Percentiles rank a stretch among this genome's conserved stretches.
phyloP scores from a whole-genome alignment of 2,113 vertebrate genomes.

The Glaucidium brasilianum region DNA sequence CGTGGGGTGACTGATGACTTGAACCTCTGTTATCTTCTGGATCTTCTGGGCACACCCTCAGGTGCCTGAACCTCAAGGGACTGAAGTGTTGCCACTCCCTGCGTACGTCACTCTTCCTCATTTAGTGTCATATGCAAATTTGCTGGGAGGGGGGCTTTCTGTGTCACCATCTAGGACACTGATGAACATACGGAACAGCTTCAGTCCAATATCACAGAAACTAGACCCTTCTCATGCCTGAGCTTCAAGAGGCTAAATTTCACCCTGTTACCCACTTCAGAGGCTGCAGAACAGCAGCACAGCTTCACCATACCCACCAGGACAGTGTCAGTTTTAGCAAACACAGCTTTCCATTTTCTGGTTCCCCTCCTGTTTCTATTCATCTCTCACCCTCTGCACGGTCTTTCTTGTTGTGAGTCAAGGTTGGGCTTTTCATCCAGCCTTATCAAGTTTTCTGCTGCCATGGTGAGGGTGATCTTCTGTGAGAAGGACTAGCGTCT shows the following conservation, averaged over 20 bases:
- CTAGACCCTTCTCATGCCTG: background rate
- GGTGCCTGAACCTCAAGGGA: background rate
- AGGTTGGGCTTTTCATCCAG: background rate
- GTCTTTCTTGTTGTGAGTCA: background rate
- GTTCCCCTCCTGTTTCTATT: background rate
- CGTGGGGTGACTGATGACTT: background rate
- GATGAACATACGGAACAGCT: background rate
- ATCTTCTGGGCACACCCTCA: background rate
- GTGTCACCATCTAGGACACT: no score
- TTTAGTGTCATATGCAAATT: background rate
- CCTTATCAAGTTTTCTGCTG: background rate
- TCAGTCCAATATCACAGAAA: background rate
- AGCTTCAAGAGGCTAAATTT: background rate
- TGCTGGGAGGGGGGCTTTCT: background rate
- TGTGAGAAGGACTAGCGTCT: background rate
- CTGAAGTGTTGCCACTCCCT: background rate
- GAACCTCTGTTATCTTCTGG: background rate
- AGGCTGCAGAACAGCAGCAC: background rate
- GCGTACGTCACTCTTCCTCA: background rate
- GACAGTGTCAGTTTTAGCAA: background rate
- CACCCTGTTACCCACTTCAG: accelerated
- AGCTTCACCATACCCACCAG: background rate
- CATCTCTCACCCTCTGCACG: background rate
- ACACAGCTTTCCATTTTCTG: background rate
- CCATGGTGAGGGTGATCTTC: background rate